Percentiles rank a stretch among this genome's conserved stretches.
phyloP scores from a whole-genome alignment of 2,113 vertebrate genomes.

The Thalassarche chlororhynchos region DNA sequence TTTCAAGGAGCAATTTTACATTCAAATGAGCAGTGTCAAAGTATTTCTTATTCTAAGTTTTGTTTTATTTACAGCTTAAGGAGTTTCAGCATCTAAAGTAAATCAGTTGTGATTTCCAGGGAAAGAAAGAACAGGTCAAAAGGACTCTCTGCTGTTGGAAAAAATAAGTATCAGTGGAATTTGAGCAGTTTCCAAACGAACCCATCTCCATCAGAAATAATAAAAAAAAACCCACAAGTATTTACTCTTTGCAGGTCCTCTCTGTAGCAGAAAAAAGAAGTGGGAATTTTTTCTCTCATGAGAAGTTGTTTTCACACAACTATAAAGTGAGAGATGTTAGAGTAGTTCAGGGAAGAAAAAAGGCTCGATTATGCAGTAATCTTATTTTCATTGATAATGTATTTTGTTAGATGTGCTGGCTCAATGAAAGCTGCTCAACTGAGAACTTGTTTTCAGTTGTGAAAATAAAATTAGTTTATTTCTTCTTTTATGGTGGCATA shows the following conservation, averaged over 20 bases:
- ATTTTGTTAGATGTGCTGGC: constrained; percentile 22
- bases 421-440: not conserved
- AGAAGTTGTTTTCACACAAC: not conserved
- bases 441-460: constrained; percentile 12
- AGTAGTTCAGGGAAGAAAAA: not conserved
- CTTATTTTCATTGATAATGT: constrained; percentile 29
- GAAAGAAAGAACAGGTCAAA: not conserved
- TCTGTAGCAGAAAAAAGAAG: not conserved
- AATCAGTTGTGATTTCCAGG: not conserved
- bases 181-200: not conserved
- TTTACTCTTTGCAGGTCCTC: not conserved
- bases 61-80: not conserved
- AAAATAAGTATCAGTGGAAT: not conserved
- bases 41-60: not conserved
- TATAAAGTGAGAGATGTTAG: not conserved
- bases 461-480: constrained; percentile 47
- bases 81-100: not conserved
- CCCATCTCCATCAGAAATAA: not conserved
- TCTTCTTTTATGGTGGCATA: not conserved
- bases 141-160: not conserved
- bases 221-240: not conserved
- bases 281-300: not conserved
- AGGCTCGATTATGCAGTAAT: not conserved
- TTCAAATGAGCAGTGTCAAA: not conserved
- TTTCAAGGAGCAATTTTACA: not conserved